Evolutionary conservation across 2,797 vertebrate genomes (phyloP).

Genomic region (Eleutherodactylus coqui): DNA sequence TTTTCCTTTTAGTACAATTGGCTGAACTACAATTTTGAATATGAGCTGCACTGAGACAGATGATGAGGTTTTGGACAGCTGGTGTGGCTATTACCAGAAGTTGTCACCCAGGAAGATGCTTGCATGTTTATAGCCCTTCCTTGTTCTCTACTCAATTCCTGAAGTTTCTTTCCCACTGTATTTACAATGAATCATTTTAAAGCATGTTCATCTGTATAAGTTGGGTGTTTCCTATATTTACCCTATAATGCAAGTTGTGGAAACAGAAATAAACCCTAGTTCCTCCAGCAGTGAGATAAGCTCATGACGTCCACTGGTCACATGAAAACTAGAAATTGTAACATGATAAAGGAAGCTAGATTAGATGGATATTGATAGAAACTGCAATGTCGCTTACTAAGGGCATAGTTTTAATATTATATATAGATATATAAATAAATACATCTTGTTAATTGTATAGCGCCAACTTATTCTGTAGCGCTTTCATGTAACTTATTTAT

Average conservation of each 20-base stretch:
- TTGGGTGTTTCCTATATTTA: neutral
- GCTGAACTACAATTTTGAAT: neutral
- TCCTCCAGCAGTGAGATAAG: slow-evolving; percentile 5
- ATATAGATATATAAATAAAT: too few species aligned
- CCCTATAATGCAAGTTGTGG: neutral
- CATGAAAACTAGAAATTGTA: neutral
- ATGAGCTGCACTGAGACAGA: neutral
- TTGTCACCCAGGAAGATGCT: neutral
- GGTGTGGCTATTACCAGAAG: neutral
- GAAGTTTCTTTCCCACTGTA: neutral
- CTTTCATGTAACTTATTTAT: too few species aligned
- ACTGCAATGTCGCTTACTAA: neutral
- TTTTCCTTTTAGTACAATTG: neutral
- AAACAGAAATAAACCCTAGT: neutral
- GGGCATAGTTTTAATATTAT: neutral
- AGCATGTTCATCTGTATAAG: neutral
- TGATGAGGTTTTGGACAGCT: neutral
- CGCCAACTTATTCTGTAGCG: too few species aligned
- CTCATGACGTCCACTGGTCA: neutral
- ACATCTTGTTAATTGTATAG: too few species aligned
- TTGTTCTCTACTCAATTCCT: neutral
- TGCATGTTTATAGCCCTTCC: neutral
- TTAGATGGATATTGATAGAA: neutral
- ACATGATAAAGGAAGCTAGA: neutral
- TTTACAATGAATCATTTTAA: neutral